Percentiles rank a stretch among this genome's conserved stretches.
These are phyloP conservation scores for Esox lucius DNA, from an alignment of 2,797 vertebrate genomes.

Conservation along the genomic window DNA sequence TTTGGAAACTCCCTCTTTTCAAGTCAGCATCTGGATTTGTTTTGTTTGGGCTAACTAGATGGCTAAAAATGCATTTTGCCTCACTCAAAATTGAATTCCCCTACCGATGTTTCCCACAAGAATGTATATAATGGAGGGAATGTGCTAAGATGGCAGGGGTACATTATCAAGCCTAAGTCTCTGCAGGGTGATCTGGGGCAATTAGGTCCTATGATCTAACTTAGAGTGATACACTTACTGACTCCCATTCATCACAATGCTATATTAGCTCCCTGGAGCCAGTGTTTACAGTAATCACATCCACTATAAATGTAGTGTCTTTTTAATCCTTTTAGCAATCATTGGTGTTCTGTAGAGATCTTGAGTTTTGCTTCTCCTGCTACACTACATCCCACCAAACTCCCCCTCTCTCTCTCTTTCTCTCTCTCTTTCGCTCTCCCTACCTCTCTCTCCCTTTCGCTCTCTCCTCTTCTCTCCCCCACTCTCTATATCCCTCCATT, in stretches of 20 bases:
- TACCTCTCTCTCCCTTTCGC: not conserved
- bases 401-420: not conserved
- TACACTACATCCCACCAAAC: not conserved
- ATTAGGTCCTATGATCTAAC: slow-evolving; percentile 2
- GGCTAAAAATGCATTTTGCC: no score
- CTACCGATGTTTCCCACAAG: no score
- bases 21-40: no score
- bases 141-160: no score
- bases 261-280: slow-evolving; percentile 6
- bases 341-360: not conserved
- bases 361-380: not conserved
- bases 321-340: not conserved
- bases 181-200: slow-evolving; percentile 7
- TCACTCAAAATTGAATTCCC: no score
- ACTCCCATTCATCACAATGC: slow-evolving; percentile 12
- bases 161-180: not conserved
- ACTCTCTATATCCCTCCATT: no score
- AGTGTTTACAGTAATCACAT: slow-evolving; percentile 2
- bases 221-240: not conserved
- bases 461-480: not conserved
- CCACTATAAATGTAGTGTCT: not conserved
- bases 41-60: no score
- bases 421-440: not conserved
- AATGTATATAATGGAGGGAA: no score
- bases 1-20: no score